Conservation (phyloP, 2,888 invertebrate genomes). For the Chymomyza amoena region DNA sequence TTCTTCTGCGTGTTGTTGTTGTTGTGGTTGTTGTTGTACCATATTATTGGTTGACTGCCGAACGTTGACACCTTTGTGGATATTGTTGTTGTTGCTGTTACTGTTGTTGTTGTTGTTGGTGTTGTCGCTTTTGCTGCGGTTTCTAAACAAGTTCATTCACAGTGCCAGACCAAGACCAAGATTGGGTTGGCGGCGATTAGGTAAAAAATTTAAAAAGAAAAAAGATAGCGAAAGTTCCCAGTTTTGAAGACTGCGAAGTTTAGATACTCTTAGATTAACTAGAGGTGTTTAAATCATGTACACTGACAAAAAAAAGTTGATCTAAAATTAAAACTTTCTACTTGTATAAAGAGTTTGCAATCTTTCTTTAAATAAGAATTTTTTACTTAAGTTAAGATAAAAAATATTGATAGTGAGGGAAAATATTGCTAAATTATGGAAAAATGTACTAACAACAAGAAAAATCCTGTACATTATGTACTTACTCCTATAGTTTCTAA, state of each 20-base stretch:
- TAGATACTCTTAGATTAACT: not conserved
- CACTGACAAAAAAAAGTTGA: too few relatives aligned
- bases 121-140: not conserved
- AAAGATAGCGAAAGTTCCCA: conserved; percentile 34
- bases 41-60: conserved; percentile 20
- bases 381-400: too few relatives aligned
- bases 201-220: conserved; percentile 13
- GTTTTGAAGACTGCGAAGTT: not conserved
- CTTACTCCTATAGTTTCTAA: too few relatives aligned
- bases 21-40: not conserved
- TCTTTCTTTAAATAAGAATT: too few relatives aligned
- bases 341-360: too few relatives aligned
- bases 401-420: too few relatives aligned
- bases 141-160: conserved; percentile 35
- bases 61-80: conserved; percentile 53
- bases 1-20: not conserved
- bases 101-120: conserved; percentile 6
- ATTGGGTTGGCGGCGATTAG: conserved; percentile 33
- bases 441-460: too few relatives aligned
- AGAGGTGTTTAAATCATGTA: too few relatives aligned
- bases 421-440: too few relatives aligned
- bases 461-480: too few relatives aligned
- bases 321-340: too few relatives aligned
- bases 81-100: not conserved
- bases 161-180: not conserved